Evolutionary conservation across 1,140 invertebrate genomes (phyloP), one percentile per base, ranked within the genome.

Genomic region (Lutraria rhynchaena): DNA sequence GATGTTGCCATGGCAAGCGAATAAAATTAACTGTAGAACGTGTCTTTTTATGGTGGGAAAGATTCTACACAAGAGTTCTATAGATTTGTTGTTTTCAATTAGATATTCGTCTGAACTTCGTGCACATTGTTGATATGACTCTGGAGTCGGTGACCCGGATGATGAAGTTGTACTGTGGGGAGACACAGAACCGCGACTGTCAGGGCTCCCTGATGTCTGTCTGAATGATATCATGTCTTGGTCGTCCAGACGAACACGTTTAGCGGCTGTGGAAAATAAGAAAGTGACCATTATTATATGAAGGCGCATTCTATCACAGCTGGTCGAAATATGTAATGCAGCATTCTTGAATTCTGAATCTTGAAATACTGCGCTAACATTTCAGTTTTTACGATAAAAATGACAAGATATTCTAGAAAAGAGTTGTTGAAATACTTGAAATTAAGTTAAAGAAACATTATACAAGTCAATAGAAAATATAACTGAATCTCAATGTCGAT

Each of bases 21-120:
- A 94, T 2, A 98, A 93, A 58, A 97, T 94, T 7, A 95, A 94
- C 90, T 98, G 97, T 0, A 98, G 96, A 81, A 98, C 96, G 29
- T 94, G 94, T 33, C 96, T 94, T 85, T 96, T 95, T 86, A 96
- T 95, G 82, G 95, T 95, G 0, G 97, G 97, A 90, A 98, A 98
- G 0, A 98, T 96, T 55, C 95, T 92, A 63, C 95, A 92, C 11
- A 97, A 92, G 17, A 96, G 95, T 88, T 97, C 96, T 3, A 96
- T 93, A 0, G 96, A 95, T 0, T 78, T 53, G 61, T 55, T 22
- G 49, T 13, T 60, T 57, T 65, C 53, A 27, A 44, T 17, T 41
- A 29, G 15, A 37, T 55, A 15, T 9, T 81, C 63, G 29, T 27
- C 55, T 22, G 15, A 41, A 41, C 22, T 58, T 19, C 37, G 44